These are phyloP conservation scores for Perdix hodgsoniae DNA, from an alignment of 2,797 vertebrate genomes.

Conservation along the genomic window DNA sequence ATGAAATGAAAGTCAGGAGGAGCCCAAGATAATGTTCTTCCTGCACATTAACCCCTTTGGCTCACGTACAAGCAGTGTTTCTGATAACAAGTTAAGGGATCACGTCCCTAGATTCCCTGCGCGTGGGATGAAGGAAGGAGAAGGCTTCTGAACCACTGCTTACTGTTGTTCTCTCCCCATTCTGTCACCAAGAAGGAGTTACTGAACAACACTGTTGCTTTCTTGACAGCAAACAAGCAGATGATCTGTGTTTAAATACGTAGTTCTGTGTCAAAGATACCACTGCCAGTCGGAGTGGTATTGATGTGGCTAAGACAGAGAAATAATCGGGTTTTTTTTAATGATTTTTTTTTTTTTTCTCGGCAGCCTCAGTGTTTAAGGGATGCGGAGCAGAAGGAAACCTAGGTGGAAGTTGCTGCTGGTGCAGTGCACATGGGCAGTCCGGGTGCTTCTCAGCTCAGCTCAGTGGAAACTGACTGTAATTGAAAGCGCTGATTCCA, in stretches of 20 bases:
- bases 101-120: background rate
- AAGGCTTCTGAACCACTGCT: background rate
- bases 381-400: background rate
- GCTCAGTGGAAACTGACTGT: background rate
- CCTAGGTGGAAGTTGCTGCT: background rate
- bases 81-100: background rate
- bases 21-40: background rate
- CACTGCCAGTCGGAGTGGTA: background rate
- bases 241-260: background rate
- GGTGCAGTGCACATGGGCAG: background rate
- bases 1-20: conserved; percentile 3
- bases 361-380: background rate
- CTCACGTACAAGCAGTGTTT: background rate
- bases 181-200: background rate
- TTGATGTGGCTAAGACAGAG: background rate
- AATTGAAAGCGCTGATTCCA: background rate
- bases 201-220: background rate
- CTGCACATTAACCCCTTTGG: background rate
- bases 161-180: background rate
- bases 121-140: accelerated
- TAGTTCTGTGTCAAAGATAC: background rate
- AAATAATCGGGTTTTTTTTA: accelerated
- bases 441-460: background rate
- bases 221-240: accelerated
- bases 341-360: background rate